Percentiles rank a stretch among this genome's conserved stretches.
These are phyloP conservation scores for Thaumatotibia leucotreta DNA, from an alignment of 1,140 invertebrate genomes.

Conservation along the genomic window DNA sequence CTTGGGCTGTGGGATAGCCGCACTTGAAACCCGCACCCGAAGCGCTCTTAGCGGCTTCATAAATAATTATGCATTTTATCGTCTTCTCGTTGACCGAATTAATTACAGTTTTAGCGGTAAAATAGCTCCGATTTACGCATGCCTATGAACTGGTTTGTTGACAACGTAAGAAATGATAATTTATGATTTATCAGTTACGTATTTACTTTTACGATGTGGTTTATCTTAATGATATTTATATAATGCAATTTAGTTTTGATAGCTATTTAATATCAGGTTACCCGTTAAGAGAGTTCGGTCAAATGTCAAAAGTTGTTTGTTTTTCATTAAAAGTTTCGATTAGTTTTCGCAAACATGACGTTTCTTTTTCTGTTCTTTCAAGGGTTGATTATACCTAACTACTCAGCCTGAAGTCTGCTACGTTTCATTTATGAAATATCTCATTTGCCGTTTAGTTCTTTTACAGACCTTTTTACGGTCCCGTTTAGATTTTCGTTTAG, in stretches of 20 bases:
- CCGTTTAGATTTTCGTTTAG: background rate
- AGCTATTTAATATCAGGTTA: background rate
- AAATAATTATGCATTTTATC: constrained; percentile 14
- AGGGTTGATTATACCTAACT: constrained; percentile 15
- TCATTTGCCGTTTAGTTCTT: constrained; percentile 8
- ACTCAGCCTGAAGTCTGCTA: background rate
- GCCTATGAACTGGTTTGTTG: background rate
- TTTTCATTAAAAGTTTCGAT: constrained; percentile 32
- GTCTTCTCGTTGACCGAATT: background rate
- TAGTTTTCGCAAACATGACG: constrained; percentile 10
- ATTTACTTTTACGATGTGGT: background rate
- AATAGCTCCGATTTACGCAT: background rate
- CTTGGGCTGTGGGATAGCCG: background rate
- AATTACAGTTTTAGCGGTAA: background rate
- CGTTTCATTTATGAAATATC: background rate
- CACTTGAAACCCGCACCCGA: background rate
- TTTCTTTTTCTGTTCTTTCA: constrained; percentile 24
- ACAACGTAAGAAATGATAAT: background rate
- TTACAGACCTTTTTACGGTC: background rate
- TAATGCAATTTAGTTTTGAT: background rate
- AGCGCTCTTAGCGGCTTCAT: background rate
- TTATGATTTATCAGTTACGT: background rate
- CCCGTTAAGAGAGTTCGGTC: constrained; percentile 1
- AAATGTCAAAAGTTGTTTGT: constrained; percentile 28
- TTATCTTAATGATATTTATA: background rate